Percentiles rank a stretch among this genome's conserved stretches.
Conservation (phyloP, 2,113 vertebrate genomes). For the Columba livia region DNA sequence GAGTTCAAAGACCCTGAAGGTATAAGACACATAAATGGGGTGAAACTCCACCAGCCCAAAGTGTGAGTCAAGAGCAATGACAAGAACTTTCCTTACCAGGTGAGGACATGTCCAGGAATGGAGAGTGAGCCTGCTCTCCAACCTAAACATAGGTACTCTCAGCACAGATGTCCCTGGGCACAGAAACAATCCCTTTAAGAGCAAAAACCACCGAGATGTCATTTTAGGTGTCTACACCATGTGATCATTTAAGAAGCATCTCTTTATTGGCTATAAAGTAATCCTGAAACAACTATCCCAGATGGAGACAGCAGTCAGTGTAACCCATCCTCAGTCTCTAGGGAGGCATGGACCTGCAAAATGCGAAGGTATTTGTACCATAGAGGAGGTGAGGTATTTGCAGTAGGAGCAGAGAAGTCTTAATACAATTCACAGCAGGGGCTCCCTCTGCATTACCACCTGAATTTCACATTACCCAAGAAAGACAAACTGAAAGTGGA, state of each 20-base stretch:
- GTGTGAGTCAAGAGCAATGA: slow-evolving; percentile 6
- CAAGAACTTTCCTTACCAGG: slow-evolving; percentile 24
- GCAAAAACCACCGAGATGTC: neutral
- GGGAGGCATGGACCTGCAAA: neutral
- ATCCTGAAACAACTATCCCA: neutral
- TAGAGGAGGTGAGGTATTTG: neutral
- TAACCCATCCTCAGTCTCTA: neutral
- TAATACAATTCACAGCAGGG: neutral
- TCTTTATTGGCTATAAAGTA: neutral
- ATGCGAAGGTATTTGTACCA: neutral
- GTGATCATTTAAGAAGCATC: neutral
- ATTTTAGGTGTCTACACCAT: neutral
- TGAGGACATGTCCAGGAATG: neutral
- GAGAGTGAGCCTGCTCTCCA: neutral
- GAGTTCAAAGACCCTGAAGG: neutral
- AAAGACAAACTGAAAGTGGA: neutral
- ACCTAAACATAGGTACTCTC: neutral
- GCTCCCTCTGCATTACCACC: neutral
- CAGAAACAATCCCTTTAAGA: neutral
- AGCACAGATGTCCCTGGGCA: neutral
- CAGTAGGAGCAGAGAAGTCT: neutral
- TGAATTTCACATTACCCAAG: neutral
- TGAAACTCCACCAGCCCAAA: neutral
- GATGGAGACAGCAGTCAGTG: neutral
- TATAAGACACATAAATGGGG: neutral